Evolutionary conservation across 2,113 vertebrate genomes (phyloP).

Genomic region (Fregata magnificens): DNA sequence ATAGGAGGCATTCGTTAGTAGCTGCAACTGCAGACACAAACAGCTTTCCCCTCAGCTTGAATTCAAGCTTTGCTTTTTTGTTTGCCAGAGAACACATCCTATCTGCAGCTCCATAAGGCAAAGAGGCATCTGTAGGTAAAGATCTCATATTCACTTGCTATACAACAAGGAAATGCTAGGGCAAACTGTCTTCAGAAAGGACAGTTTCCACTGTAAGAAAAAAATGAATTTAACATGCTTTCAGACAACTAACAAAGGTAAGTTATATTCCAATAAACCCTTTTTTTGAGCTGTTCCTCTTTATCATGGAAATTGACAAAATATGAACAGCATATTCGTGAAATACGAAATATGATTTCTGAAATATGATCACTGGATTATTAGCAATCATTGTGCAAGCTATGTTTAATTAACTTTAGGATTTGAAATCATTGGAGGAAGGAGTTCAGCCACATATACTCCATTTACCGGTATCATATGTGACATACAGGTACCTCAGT

Average conservation of each 20-base stretch:
- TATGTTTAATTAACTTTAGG: neutral
- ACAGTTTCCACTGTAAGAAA: neutral
- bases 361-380: neutral
- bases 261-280: neutral
- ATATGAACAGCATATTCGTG: neutral
- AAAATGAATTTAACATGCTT: neutral
- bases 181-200: neutral
- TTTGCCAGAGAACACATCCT: neutral
- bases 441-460: neutral
- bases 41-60: neutral
- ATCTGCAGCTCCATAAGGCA: neutral
- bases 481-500: neutral
- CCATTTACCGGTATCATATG: neutral
- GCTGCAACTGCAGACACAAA: neutral
- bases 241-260: neutral
- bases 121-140: neutral
- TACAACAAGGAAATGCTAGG: neutral
- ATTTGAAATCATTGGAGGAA: neutral
- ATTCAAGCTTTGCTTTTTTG: neutral
- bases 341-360: neutral
- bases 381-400: neutral
- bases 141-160: neutral
- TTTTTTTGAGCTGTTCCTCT: neutral
- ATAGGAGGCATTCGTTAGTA: neutral
- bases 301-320: neutral